A percentile compares a stretch with the other conserved stretches of the same genome.
Evolutionary conservation across 2,113 vertebrate genomes (phyloP).

Genomic region (Motacilla tschutschensis): DNA sequence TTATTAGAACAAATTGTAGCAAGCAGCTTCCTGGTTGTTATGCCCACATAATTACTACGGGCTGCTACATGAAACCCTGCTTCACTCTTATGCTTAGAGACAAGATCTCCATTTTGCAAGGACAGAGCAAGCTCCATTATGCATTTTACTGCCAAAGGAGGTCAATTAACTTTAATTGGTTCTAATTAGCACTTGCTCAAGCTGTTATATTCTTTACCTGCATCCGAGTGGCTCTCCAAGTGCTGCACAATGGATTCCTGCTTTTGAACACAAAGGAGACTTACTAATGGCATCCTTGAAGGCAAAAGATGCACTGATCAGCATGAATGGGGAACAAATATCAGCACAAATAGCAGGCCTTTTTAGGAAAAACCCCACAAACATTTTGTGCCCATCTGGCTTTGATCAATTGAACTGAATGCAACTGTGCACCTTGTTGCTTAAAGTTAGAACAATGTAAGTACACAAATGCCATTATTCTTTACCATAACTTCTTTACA

Average conservation of each 20-base stretch:
- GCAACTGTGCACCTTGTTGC: conserved; percentile 11
- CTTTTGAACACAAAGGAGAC: conserved; percentile 51
- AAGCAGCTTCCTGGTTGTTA: conserved; percentile 10
- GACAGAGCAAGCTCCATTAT: conserved; percentile 56
- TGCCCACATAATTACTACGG: conserved; percentile 19
- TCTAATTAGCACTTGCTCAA: conserved; percentile 65
- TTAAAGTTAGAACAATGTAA: neutral
- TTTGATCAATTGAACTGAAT: conserved; percentile 40
- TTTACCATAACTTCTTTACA: neutral
- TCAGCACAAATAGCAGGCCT: neutral
- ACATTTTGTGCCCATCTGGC: conserved; percentile 8
- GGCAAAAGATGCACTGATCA: conserved; percentile 53
- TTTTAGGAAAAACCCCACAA: neutral
- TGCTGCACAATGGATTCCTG: conserved; percentile 48
- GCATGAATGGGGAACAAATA: conserved; percentile 33
- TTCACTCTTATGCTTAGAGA: conserved; percentile 18
- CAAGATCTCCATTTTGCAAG: conserved; percentile 53
- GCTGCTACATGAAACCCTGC: conserved; percentile 17
- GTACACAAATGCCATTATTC: conserved; percentile 13
- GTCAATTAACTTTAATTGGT: conserved; percentile 68
- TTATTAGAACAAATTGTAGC: conserved; percentile 36
- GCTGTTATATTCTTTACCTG: conserved; percentile 65
- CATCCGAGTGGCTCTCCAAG: conserved; percentile 56
- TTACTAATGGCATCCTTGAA: conserved; percentile 59
- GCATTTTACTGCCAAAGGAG: conserved; percentile 57